Conservation (phyloP, 2,797 vertebrate species). For the Notoglanidium macrostoma region DNA sequence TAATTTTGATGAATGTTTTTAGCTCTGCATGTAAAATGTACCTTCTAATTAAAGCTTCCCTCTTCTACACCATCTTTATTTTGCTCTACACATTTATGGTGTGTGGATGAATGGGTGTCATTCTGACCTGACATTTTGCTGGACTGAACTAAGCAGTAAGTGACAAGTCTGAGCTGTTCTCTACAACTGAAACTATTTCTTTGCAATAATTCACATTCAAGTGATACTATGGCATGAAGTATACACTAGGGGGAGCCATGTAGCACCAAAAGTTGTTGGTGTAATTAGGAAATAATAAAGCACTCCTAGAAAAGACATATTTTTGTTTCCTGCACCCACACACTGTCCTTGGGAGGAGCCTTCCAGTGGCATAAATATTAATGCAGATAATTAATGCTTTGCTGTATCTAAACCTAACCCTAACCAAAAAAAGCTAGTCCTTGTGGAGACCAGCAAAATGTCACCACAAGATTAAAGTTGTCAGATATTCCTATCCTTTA, state of each 20-base stretch:
- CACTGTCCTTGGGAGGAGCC: background rate
- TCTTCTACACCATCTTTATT: background rate
- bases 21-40: slow-evolving; percentile 34
- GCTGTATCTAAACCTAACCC: background rate
- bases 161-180: background rate
- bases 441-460: background rate
- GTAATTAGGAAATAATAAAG: background rate
- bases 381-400: background rate
- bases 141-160: background rate
- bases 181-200: background rate
- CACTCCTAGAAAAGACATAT: background rate
- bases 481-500: background rate
- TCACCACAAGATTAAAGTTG: background rate
- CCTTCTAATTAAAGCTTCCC: slow-evolving; percentile 33
- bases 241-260: slow-evolving; percentile 44
- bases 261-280: background rate
- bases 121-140: background rate
- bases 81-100: background rate
- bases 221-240: background rate
- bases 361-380: background rate
- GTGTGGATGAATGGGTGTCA: background rate
- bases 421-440: background rate
- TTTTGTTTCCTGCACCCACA: background rate
- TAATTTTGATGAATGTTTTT: slow-evolving; percentile 1
- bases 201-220: background rate